Percentiles rank a stretch among this genome's conserved stretches.
Evolutionary conservation across 2,797 vertebrate genomes (phyloP).

Genomic region (Manis crassicaudata): DNA sequence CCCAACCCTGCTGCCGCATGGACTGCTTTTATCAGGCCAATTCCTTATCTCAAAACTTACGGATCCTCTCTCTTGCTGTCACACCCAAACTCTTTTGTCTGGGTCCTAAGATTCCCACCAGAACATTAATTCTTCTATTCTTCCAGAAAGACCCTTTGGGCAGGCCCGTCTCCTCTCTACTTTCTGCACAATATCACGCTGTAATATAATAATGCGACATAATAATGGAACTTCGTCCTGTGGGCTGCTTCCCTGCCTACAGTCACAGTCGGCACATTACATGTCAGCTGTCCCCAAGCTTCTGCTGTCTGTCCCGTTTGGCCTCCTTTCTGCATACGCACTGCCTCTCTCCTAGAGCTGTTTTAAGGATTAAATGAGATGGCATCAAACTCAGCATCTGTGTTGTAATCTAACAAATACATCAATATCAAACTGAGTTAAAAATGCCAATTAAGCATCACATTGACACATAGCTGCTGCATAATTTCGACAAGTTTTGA

Average conservation of each 20-base stretch:
- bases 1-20: background rate
- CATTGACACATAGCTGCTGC: background rate
- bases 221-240: background rate
- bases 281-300: background rate
- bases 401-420: background rate
- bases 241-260: background rate
- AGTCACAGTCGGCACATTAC: background rate
- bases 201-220: background rate
- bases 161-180: background rate
- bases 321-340: background rate
- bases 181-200: background rate
- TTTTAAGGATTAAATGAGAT: background rate
- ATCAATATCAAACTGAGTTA: background rate
- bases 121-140: background rate
- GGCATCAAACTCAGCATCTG: background rate
- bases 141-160: background rate
- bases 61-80: background rate
- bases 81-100: background rate
- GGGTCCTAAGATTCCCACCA: conserved; percentile 1
- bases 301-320: no score
- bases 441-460: background rate
- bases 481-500: background rate
- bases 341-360: background rate
- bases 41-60: background rate
- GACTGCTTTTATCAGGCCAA: background rate